Conservation (phyloP, 2,888 invertebrate species). For the Hirtodrosophila histrioides region DNA sequence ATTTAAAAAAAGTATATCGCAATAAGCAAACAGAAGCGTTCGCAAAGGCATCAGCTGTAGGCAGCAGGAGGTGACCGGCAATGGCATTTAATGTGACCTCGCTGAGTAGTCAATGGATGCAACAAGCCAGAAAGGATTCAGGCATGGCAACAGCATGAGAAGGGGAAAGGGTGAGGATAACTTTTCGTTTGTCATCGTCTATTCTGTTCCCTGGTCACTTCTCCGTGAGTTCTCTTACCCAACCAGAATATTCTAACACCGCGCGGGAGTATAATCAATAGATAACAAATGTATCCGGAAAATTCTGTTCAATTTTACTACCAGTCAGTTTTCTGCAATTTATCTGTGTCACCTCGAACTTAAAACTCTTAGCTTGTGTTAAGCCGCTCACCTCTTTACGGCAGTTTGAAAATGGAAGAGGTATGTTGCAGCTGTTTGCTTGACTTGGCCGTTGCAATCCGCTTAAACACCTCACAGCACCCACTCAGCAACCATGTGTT, state of each 20-base stretch:
- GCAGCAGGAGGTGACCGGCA: conserved; percentile 15
- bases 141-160: neutral
- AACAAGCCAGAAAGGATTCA: conserved; percentile 1
- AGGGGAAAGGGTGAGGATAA: no score
- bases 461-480: conserved; percentile 61
- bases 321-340: no score
- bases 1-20: conserved; percentile 53
- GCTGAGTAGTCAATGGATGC: conserved; percentile 4
- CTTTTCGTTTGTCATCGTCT: no score
- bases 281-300: no score
- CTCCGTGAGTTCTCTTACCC: no score
- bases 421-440: conserved; percentile 13
- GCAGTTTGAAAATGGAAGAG: neutral
- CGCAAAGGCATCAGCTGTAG: conserved; percentile 6
- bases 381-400: conserved; percentile 2
- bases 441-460: conserved; percentile 48
- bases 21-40: conserved; percentile 14
- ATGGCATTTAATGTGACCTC: conserved; percentile 4
- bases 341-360: neutral
- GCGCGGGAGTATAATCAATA: no score
- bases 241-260: no score
- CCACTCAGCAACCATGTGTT: conserved; percentile 65
- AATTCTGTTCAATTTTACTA: no score
- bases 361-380: neutral
- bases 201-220: no score